Base-by-base conservation (phyloP, 2,797 vertebrate species). In the Pseudochaenichthys georgianus region DNA sequence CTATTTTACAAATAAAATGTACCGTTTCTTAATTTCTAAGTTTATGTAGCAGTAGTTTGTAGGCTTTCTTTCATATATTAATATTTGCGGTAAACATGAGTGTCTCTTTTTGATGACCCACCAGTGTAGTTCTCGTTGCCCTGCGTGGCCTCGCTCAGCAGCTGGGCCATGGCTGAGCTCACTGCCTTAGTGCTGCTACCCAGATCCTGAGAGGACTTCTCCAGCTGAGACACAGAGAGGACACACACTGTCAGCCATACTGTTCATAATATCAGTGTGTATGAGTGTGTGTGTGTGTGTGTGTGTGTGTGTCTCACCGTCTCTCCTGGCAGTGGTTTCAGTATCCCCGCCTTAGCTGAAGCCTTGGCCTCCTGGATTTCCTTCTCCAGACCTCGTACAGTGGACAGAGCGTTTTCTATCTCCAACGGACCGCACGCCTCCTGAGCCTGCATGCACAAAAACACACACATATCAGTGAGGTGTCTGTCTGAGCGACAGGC, bases 51-150 rank as follows among this genome's bases (percentile, higher is more conserved):
- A 48, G 28, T 48, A 43, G 5, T 61, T 28, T 70, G 11, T 60
- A 43, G 47, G 46, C 34, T 34, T 16, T 28, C 16, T 50, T 55
- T 63, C 9, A 42, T 31, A 1, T 17, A 57, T 17, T 13, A 0
- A 15, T 28, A 34, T 47, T 11, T 53, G 21, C 19, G 6, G 45
- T 46, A 13, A 19, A 59, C 38, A 10, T 34, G 7, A 50, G 34
- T 38, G 34, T 38, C 6, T 38, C 34, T 8, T 38, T 6, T 38
- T 38, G 34, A 38, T 28, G 28, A n/a, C 23, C 43, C 90, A 98
- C 98, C 98, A 91, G 97, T 97, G 77, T 99, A 99, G 91, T 99
- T 99, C 92, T 99, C 98, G 0, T 99, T 98, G 87, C 98, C 98
- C 83, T 98, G 98, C 11, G 97, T 96, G 45, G 97, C 96, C 81